Conservation (phyloP, 2,888 invertebrate species). For the Monochamus alternatus region DNA sequence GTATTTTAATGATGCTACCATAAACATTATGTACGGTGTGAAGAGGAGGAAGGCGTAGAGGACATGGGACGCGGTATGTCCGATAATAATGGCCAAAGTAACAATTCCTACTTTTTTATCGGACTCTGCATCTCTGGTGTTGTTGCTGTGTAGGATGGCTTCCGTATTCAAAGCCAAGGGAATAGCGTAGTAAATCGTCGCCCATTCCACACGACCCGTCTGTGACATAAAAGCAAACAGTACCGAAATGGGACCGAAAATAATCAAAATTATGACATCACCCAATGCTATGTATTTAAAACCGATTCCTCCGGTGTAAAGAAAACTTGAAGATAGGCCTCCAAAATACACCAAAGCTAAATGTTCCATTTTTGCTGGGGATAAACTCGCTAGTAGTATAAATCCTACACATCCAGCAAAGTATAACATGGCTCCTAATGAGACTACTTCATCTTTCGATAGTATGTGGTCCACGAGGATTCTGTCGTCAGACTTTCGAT, state of each 20-base stretch:
- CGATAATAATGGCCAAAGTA: conserved; percentile 94
- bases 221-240: conserved; percentile 95
- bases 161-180: conserved; percentile 95
- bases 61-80: conserved; percentile 91
- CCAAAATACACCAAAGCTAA: conserved; percentile 96
- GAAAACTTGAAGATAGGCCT: conserved; percentile 93
- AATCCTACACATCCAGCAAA: conserved; percentile 82
- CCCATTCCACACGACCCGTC: conserved; percentile 92
- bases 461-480: conserved; percentile 95
- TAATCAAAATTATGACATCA: conserved; percentile 91
- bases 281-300: conserved; percentile 96
- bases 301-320: conserved; percentile 97
- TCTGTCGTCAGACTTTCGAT: conserved; percentile 93
- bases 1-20: conserved; percentile 88
- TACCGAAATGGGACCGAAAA: conserved; percentile 95
- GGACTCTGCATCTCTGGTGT: conserved; percentile 91
- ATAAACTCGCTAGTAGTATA: conserved; percentile 72
- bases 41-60: conserved; percentile 92
- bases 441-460: conserved; percentile 83
- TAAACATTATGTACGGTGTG: conserved; percentile 91
- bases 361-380: conserved; percentile 95
- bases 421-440: conserved; percentile 91
- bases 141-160: conserved; percentile 96
- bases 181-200: conserved; percentile 93
- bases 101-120: conserved; percentile 94